Evolutionary conservation across 2,797 vertebrate species (phyloP), one percentile per base, ranked within the genome.

Genomic region (Gymnoscopelus microlampas): DNA sequence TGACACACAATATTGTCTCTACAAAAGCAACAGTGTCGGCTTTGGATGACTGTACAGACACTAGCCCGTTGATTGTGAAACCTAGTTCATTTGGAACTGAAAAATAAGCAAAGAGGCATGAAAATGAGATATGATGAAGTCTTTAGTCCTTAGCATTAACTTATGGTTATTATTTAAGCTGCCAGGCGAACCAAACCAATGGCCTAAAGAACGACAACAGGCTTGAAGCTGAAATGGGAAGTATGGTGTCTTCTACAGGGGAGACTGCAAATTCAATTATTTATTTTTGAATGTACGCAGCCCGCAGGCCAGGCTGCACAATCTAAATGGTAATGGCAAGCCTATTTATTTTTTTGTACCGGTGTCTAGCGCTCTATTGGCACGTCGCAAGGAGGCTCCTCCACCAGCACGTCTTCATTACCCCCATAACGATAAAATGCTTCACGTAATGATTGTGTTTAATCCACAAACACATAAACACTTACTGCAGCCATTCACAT

Each of bases 261-360:
- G 57, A 76, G 78, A 83, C 84, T 79, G 82, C 73, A 88, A 85
- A 89, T 90, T 88, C 82, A 89, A 85, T 92, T 88, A 89, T 85
- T 89, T 89, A 87, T 87, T 88, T 91, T 82, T 89, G 82, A 72
- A 88, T 88, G 79, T 80, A 79, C 84, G 70, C 65, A 64, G 70
- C 77, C 83, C 74, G 72, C 74, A 80, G 79, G 86, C 80, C 76
- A 62, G 76, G 73, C 70, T 60, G 76, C 85, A 87, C 83, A 90
- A 88, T 93, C 87, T 90, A 92, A 92, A 93, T 90, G 85, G 84
- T 88, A 90, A 91, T 92, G 70, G 61, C 29, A 0, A 74, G 75
- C 48, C 73, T 82, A 84, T 89, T 85, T 88, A 84, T 87, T 83
- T 80, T 79, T 76, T 74, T 76, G 62, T 62, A 77, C 81, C 71